Conservation (phyloP, 2,113 vertebrate genomes). For the Orthochromis indermauri region DNA sequence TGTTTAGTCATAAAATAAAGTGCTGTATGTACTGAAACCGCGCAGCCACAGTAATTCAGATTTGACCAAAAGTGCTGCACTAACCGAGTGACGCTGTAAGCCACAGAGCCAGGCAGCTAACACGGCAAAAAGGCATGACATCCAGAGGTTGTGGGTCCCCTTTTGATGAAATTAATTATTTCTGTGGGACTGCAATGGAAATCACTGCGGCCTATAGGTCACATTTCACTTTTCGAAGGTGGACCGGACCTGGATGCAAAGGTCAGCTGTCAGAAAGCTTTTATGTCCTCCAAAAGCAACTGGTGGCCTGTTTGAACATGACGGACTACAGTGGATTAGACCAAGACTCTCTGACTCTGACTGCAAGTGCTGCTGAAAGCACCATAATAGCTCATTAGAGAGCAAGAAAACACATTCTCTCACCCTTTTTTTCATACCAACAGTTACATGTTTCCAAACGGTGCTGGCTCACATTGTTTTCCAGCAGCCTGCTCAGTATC, state of each 20-base stretch:
- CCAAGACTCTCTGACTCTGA: background rate
- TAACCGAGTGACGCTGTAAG: background rate
- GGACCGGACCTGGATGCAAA: constrained; percentile 58
- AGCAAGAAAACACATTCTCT: background rate
- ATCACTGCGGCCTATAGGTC: constrained; percentile 63
- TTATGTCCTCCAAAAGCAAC: constrained; percentile 56
- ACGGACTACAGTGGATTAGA: constrained; percentile 1
- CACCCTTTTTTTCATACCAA: background rate
- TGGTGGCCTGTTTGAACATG: constrained; percentile 53
- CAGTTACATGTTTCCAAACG: background rate
- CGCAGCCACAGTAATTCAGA: background rate
- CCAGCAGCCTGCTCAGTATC: background rate
- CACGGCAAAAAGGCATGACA: background rate
- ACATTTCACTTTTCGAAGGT: constrained; percentile 56
- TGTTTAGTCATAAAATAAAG: background rate
- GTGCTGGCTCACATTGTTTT: background rate
- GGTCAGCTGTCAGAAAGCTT: constrained; percentile 69
- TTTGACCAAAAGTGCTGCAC: background rate
- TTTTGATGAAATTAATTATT: constrained; percentile 55
- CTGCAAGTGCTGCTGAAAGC: background rate
- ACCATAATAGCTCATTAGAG: background rate
- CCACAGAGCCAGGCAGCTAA: background rate
- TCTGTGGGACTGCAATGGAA: constrained; percentile 43
- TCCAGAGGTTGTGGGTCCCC: background rate
- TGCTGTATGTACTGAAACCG: background rate